Evolutionary conservation across 2,113 vertebrate species (phyloP).

Genomic region (Zootoca vivipara): DNA sequence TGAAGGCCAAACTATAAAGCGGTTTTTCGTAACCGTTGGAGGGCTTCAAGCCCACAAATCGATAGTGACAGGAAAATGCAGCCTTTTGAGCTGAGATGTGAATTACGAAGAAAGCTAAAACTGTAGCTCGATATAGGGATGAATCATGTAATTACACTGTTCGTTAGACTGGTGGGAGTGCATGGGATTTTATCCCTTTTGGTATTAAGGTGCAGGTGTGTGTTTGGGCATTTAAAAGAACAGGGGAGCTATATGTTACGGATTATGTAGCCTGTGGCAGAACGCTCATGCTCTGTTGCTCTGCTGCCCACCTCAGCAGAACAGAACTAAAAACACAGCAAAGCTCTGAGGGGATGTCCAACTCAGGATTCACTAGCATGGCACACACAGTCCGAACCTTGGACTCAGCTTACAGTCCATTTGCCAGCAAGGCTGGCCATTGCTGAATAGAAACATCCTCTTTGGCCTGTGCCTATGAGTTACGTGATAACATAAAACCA

Average conservation of each 20-base stretch:
- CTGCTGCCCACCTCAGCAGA: too few relatives aligned
- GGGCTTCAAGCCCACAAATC: not conserved
- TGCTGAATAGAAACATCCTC: not conserved
- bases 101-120: not conserved
- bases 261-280: not conserved
- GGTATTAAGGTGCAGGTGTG: not conserved
- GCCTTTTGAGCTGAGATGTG: not conserved
- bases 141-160: not conserved
- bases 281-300: not conserved
- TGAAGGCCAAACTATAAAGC: not conserved
- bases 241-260: not conserved
- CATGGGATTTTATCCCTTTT: not conserved
- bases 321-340: not conserved
- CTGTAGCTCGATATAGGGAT: too few relatives aligned
- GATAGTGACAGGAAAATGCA: not conserved
- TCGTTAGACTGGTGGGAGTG: not conserved
- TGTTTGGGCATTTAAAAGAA: not conserved
- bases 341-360: not conserved
- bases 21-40: not conserved
- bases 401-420: not conserved
- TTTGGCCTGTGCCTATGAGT: constrained; percentile 2
- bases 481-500: not conserved
- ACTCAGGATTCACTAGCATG: not conserved
- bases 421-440: not conserved
- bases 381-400: not conserved